These are phyloP conservation scores for Myzus persicae DNA, from an alignment of 1,140 invertebrate species.

Conservation along the genomic window DNA sequence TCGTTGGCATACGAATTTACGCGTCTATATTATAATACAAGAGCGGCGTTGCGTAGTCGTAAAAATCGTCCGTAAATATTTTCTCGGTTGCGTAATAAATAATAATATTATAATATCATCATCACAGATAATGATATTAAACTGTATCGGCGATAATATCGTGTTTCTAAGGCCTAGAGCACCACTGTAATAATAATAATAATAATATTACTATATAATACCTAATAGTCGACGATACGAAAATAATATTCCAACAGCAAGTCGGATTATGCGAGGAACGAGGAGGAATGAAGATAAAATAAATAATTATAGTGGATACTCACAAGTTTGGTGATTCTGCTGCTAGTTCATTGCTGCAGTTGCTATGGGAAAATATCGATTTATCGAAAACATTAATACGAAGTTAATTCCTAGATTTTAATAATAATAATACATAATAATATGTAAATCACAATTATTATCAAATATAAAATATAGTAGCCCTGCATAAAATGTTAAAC, in stretches of 20 bases:
- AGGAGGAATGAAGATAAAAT: background rate
- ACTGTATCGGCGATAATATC: background rate
- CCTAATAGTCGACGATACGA: background rate
- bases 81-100: constrained; percentile 11
- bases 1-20: background rate
- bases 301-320: background rate
- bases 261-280: background rate
- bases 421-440: too few relatives aligned
- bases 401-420: background rate
- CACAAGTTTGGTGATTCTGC: background rate
- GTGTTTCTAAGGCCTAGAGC: background rate
- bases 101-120: background rate
- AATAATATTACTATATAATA: too few relatives aligned
- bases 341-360: background rate
- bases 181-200: background rate
- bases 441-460: too few relatives aligned
- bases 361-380: background rate
- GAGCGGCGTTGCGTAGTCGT: background rate
- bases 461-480: too few relatives aligned
- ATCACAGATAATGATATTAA: constrained; percentile 2
- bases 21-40: background rate
- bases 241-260: background rate
- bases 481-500: too few relatives aligned
- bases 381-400: background rate
- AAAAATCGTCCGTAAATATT: constrained; percentile 19